These are phyloP conservation scores for Tiliqua scincoides DNA, from an alignment of 2,113 vertebrate genomes.

Conservation along the genomic window DNA sequence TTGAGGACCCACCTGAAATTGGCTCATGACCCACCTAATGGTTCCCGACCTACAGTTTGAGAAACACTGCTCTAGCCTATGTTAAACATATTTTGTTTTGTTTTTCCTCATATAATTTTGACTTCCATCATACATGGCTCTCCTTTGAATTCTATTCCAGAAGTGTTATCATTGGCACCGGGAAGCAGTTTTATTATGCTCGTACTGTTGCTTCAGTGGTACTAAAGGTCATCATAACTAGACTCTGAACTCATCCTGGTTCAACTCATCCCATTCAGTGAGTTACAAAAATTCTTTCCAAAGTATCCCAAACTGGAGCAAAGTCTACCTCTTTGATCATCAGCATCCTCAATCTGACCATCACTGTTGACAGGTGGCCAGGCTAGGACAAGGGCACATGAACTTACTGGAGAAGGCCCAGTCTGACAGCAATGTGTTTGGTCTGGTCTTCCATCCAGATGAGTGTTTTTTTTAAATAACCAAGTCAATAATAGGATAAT, in stretches of 20 bases:
- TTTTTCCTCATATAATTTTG: not conserved
- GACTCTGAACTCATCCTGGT: not conserved
- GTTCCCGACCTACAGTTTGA: too few relatives aligned
- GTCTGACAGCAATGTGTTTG: not conserved
- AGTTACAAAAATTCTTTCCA: not conserved
- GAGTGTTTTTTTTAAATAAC: slow-evolving; percentile 62
- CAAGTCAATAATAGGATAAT: slow-evolving; percentile 46
- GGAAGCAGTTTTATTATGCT: not conserved
- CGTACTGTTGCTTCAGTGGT: not conserved
- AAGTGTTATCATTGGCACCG: not conserved
- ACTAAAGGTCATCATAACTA: not conserved
- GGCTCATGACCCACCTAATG: too few relatives aligned
- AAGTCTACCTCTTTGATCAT: not conserved
- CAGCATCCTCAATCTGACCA: not conserved
- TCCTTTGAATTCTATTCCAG: not conserved
- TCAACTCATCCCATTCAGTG: not conserved
- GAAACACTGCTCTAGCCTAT: too few relatives aligned
- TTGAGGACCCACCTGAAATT: too few relatives aligned
- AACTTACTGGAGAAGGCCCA: not conserved
- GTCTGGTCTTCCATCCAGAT: slow-evolving; percentile 57
- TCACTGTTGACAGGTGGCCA: not conserved
- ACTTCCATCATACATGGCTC: not conserved
- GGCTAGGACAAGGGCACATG: not conserved
- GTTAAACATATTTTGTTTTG: not conserved
- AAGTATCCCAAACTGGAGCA: not conserved